Base-by-base conservation (phyloP, 2,797 vertebrate genomes). In the Graptemys geographica region DNA sequence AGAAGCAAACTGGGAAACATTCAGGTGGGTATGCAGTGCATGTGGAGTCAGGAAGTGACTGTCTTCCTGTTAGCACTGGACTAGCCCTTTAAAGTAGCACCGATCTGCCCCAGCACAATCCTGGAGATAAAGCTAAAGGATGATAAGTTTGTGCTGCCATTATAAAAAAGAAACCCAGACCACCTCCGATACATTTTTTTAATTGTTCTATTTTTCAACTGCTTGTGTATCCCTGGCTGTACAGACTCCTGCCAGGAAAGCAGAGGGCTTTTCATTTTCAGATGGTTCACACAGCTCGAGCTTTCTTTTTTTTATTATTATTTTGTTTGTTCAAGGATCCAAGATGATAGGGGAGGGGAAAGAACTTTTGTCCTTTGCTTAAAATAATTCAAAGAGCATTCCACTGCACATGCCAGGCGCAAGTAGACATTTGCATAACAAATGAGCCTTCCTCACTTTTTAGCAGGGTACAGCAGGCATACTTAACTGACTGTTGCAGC, bases 391-490 rank as follows among this genome's bases (percentile, higher is more conserved):
- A 95, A 55, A 94, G 86, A 95, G 85, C 90, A 95, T 96, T 93
- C 52, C 90, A 88, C 90, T 65, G 57, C 62, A 44, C 47, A 31
- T 10, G 56, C 96, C 93, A 86, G 92, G 37, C 69, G 92, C 44
- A 74, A 90, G 59, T 57, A 90, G 90, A 55, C 1, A 90, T 98
- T 96, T 97, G 97, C 96, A 96, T 98, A 96, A 94, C 97, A 97
- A 97, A 98, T 52, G 76, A 97, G 47, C 44, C 91, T 94, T 79
- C 37, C 82, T 90, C 74, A 57, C 31, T 84, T 87, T 49, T 55
- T 52, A 21, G 81, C 92, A 79, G 51, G 31, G 92, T 78, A 55
- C 47, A 10, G 7, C 2, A 6, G 62, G 57, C 90, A 95, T 28
- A 92, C 92, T 49, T 0, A 1, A 41, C 90, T 88, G 92, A 94